Conservation (phyloP, 1,140 invertebrate species). For the Tetraneura akinire region DNA sequence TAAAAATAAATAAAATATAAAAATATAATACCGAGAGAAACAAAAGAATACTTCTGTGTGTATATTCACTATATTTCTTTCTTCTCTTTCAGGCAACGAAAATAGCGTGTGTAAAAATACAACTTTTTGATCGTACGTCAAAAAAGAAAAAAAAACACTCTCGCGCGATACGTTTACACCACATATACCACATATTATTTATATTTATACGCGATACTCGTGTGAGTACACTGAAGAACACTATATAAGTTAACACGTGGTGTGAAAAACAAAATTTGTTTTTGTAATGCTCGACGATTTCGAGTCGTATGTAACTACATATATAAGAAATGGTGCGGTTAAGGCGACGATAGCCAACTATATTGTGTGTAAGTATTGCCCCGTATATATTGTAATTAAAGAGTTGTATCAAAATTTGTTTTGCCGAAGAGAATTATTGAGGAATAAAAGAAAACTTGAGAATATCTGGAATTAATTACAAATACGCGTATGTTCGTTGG, state of each 20-base stretch:
- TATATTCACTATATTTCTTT: constrained; percentile 16
- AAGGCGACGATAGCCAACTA: no score
- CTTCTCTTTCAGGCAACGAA: constrained; percentile 24
- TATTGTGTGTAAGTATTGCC: no score
- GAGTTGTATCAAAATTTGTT: no score
- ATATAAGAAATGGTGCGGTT: no score
- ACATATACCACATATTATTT: background rate
- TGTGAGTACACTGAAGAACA: background rate
- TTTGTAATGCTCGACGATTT: no score
- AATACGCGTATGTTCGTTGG: no score
- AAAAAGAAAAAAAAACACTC: background rate
- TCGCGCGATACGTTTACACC: no score
- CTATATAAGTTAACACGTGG: background rate
- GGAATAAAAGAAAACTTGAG: no score
- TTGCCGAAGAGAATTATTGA: no score
- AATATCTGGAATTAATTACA: no score
- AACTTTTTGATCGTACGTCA: constrained; percentile 30
- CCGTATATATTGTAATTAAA: no score
- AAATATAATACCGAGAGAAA: background rate
- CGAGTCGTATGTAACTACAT: no score
- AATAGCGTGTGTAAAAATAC: constrained; percentile 35
- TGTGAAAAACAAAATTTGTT: background rate
- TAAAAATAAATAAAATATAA: background rate
- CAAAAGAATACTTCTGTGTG: constrained; percentile 10
- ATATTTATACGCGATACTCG: background rate